Base-by-base conservation (phyloP, 2,888 invertebrate genomes). In the Chloromyia formosa region DNA sequence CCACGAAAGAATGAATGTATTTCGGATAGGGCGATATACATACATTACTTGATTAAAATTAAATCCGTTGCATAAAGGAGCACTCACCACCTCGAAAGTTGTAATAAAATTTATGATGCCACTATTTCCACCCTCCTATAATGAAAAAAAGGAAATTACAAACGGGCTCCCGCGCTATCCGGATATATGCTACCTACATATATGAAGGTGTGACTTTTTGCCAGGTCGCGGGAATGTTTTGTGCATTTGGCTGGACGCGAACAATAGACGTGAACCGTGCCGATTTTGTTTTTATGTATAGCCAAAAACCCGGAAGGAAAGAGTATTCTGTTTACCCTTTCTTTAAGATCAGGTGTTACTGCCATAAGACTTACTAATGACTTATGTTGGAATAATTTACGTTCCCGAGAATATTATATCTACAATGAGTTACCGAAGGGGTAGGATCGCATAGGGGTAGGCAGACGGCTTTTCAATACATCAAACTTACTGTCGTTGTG, bases 21-120 rank as follows among this genome's bases (percentile, higher is more conserved):
- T 58, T 58, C 22, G 4, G 58, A 18, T 22, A 20, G 58, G 12
- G 12, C n/a, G n/a, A n/a, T n/a, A n/a, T n/a, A 12, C 12, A 54
- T 58, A 58, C 58, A 58, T 58, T 58, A 58, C 58, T 20, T n/a
- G 58, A 58, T 58, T 58, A 58, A 58, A 58, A 20, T 58, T 58
- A 20, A 58, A 58, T 58, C 58, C 58, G 18, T 12, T 20, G 16
- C 18, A 58, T 58, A 58, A 58, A 58, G 22, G 58, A 16, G 58
- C 58, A 42, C 42, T 42, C 42, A 42, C 58, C 58, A 58, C 1
- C 58, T 58, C 58, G 18, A 20, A 58, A 58, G 58, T 20, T 58
- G 10, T 58, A 58, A 58, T 58, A 58, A 58, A 58, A 58, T 58
- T 58, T 58, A 58, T 58, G 58, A 20, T 12, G 22, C 58, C 18